phyloP scores from a whole-genome alignment of 1,140 invertebrate species.

The Dicyema japonicum region DNA sequence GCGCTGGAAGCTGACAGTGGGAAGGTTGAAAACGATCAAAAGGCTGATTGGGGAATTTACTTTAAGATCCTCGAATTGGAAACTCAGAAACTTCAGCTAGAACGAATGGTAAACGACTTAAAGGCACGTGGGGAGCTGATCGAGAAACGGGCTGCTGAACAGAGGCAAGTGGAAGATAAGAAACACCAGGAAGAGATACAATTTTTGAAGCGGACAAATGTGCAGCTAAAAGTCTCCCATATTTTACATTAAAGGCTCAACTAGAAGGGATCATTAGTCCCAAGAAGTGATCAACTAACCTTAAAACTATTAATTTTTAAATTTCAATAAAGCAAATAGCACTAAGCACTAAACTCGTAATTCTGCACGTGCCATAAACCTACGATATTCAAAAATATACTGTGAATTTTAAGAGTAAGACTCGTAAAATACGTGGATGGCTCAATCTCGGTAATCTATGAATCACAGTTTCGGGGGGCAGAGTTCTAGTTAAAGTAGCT shows the following conservation, averaged over 20 bases:
- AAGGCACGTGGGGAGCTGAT: constrained; percentile 46
- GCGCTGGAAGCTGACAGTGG: constrained; percentile 43
- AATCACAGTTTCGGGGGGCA: too few species aligned
- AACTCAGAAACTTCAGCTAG: constrained; percentile 34
- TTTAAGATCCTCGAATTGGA: constrained; percentile 26
- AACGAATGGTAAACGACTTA: constrained; percentile 41
- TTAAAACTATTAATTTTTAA: not conserved
- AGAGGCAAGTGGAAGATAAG: constrained; percentile 48
- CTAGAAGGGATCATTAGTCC: constrained; percentile 59
- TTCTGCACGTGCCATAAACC: too few species aligned
- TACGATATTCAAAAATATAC: too few species aligned
- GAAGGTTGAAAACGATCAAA: constrained; percentile 32
- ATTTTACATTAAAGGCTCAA: constrained; percentile 33
- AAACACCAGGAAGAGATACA: constrained; percentile 57
- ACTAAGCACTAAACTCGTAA: too few species aligned
- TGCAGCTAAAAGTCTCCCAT: constrained; percentile 45
- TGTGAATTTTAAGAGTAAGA: too few species aligned
- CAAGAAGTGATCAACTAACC: constrained; percentile 32
- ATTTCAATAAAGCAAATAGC: too few species aligned
- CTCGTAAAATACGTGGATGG: too few species aligned
- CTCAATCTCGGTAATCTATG: too few species aligned
- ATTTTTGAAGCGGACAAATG: constrained; percentile 60
- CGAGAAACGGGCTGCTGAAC: constrained; percentile 45
- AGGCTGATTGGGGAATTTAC: not conserved
- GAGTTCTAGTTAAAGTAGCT: too few species aligned